These are phyloP conservation scores for Pituophis catenifer DNA, from an alignment of 2,113 vertebrate genomes.

Conservation along the genomic window DNA sequence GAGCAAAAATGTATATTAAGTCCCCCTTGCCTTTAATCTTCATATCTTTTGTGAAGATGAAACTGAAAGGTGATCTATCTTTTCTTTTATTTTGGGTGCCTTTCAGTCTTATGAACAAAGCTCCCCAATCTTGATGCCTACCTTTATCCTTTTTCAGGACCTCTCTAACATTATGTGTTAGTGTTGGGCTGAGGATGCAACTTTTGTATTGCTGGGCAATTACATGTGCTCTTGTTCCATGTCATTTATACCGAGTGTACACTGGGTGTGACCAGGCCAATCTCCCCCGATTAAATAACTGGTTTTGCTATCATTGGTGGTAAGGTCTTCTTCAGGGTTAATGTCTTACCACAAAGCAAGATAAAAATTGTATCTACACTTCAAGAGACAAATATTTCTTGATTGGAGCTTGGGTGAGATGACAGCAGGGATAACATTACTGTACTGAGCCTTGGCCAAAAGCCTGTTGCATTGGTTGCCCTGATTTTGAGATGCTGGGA, in stretches of 20 bases:
- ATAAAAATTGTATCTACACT: background rate
- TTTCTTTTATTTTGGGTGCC: conserved; percentile 48
- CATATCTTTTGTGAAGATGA: conserved; percentile 61
- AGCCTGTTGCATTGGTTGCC: background rate
- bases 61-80: conserved; percentile 40
- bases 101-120: conserved; percentile 24
- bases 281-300: background rate
- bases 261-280: background rate
- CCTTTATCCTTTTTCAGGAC: background rate
- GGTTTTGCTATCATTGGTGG: background rate
- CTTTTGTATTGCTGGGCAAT: background rate
- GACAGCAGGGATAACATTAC: background rate
- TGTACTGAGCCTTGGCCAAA: background rate
- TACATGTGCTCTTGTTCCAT: background rate
- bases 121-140: background rate
- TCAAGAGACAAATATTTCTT: background rate
- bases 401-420: background rate
- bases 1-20: conserved; percentile 49
- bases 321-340: background rate
- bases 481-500: background rate
- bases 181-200: background rate
- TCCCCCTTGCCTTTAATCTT: conserved; percentile 63
- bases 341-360: background rate
- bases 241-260: background rate
- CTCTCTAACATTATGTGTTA: background rate